phyloP scores from a whole-genome alignment of 2,113 vertebrate genomes.

The Phrynosoma platyrhinos region DNA sequence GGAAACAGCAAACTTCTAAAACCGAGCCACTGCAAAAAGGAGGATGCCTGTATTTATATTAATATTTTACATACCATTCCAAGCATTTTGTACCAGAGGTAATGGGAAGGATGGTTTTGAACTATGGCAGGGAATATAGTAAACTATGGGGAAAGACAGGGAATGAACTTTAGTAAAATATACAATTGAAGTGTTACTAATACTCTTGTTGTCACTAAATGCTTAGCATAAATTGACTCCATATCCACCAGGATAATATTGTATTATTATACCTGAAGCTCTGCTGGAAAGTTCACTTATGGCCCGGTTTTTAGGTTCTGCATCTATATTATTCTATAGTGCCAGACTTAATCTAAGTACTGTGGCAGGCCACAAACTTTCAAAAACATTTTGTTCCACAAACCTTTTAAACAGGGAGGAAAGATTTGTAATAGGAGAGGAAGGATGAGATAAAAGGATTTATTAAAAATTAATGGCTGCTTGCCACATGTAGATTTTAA shows the following conservation, averaged over 20 bases:
- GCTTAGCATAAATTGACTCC: not conserved
- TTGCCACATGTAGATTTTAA: not conserved
- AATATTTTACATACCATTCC: not conserved
- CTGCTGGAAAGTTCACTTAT: not conserved
- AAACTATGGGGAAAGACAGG: not conserved
- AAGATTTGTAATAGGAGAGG: not conserved
- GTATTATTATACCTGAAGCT: not conserved
- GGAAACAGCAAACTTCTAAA: no score
- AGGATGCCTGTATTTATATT: no score
- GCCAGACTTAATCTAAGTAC: not conserved
- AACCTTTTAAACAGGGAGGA: not conserved
- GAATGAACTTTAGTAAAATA: not conserved
- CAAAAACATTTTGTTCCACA: conserved; percentile 2
- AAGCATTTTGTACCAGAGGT: not conserved
- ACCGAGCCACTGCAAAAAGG: no score
- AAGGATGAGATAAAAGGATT: not conserved
- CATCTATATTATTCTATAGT: not conserved
- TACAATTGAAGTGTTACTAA: not conserved
- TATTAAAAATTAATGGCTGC: conserved; percentile 17
- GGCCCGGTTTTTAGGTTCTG: not conserved
- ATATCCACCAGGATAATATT: not conserved
- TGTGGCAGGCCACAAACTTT: not conserved
- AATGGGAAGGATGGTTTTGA: not conserved
- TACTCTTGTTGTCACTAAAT: not conserved
- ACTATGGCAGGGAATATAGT: not conserved